Evolutionary conservation across 2,888 invertebrate species (phyloP).

Genomic region (Litoditis marina): DNA sequence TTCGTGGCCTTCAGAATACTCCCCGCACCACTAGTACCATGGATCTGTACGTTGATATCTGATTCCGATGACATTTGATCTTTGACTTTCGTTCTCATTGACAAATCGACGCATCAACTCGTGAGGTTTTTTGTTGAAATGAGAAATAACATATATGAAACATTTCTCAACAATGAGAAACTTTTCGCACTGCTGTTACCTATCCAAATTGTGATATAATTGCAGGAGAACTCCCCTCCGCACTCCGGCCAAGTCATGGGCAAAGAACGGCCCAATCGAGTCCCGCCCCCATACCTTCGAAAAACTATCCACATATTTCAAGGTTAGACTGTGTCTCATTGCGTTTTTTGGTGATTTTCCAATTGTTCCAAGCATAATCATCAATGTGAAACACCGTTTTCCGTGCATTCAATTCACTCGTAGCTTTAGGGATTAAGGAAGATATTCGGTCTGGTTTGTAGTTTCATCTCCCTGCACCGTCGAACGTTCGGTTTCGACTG

Average conservation of each 20-base stretch:
- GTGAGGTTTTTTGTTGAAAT: not conserved
- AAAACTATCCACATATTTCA: conserved; percentile 16
- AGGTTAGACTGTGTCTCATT: conserved; percentile 6
- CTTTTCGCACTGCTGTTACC: not conserved
- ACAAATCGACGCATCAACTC: no score
- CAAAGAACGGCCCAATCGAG: conserved; percentile 6
- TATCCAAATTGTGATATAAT: no score
- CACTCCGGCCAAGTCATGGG: conserved; percentile 11
- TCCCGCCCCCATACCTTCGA: conserved; percentile 19
- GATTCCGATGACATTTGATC: no score
- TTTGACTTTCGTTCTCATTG: no score
- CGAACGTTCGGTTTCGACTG: no score
- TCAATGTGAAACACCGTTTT: no score
- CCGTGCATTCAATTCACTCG: no score
- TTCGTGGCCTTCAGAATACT: not conserved
- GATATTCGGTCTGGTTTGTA: no score
- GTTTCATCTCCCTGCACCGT: no score
- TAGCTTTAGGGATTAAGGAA: no score
- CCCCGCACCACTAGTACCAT: conserved; percentile 8
- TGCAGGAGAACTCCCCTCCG: conserved; percentile 2
- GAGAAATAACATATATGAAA: no score
- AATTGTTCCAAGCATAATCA: no score
- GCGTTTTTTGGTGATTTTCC: not conserved
- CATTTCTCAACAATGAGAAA: not conserved
- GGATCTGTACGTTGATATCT: conserved; percentile 10